phyloP scores from a whole-genome alignment of 2,113 vertebrate genomes.

The Chrysemys picta region DNA sequence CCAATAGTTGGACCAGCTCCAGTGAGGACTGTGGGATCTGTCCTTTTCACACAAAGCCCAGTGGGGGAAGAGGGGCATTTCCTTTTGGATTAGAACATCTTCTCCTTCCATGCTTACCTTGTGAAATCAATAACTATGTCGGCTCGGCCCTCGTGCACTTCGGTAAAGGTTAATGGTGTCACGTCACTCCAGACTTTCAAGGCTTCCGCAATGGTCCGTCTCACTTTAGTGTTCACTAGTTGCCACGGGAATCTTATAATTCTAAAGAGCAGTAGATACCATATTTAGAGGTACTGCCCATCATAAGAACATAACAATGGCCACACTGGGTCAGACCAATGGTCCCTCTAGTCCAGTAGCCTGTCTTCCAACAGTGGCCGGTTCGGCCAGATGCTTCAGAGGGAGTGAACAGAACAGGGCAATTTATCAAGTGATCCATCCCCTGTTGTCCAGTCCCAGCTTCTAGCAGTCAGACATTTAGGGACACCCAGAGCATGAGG shows the following conservation, averaged over 20 bases:
- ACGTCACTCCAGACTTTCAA: constrained; percentile 92
- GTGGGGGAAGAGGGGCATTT: not conserved
- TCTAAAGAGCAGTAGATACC: constrained; percentile 61
- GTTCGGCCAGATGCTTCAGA: not conserved
- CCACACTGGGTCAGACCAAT: not conserved
- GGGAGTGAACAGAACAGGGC: not conserved
- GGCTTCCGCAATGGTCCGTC: constrained; percentile 86
- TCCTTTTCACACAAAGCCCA: too few relatives aligned
- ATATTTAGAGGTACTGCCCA: not conserved
- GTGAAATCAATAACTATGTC: constrained; percentile 91
- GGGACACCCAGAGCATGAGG: not conserved
- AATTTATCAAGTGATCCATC: not conserved
- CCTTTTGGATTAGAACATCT: not conserved
- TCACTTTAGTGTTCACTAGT: constrained; percentile 86
- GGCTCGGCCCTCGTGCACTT: constrained; percentile 85
- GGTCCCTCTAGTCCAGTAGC: not conserved
- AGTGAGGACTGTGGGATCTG: not conserved
- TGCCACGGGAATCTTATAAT: constrained; percentile 90
- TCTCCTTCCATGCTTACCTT: constrained; percentile 54
- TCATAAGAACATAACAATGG: not conserved
- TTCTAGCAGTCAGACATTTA: not conserved
- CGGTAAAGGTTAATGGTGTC: constrained; percentile 90
- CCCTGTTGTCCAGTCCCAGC: not conserved
- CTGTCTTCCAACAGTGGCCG: too few relatives aligned
- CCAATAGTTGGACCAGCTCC: not conserved